Percentiles rank a stretch among this genome's conserved stretches.
Evolutionary conservation across 2,113 vertebrate species (phyloP).

Genomic region (Strix uralensis): DNA sequence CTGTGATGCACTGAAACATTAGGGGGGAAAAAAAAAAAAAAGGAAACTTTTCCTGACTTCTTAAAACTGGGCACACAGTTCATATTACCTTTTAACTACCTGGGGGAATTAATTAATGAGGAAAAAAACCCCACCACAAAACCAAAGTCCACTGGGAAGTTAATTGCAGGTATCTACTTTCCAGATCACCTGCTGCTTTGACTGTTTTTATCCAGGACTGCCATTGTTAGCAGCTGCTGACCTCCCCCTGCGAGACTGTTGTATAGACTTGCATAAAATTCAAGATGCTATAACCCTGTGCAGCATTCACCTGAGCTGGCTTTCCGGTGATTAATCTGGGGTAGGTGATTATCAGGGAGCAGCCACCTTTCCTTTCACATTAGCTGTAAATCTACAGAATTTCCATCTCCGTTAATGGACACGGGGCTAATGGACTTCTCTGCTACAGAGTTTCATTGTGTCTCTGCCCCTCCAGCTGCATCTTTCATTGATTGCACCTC

Average conservation of each 20-base stretch:
- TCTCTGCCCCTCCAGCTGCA: not conserved
- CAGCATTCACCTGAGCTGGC: not conserved
- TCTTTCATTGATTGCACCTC: not conserved
- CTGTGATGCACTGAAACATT: not conserved
- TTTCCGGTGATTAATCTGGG: not conserved
- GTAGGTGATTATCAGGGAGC: not conserved
- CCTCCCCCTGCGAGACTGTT: not conserved
- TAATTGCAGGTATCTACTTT: slow-evolving; percentile 11
- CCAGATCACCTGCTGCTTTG: not conserved
- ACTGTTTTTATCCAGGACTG: not conserved
- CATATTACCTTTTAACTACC: not conserved
- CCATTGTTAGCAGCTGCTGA: not conserved
- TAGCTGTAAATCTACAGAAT: not conserved
- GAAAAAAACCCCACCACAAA: not conserved
- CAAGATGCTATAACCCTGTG: not conserved
- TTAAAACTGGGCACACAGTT: not conserved
- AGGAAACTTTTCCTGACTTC: not conserved
- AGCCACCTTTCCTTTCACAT: not conserved
- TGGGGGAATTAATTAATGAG: slow-evolving; percentile 25
- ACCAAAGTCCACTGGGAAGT: not conserved
- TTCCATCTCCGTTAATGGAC: not conserved
- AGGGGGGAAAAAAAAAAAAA: not conserved
- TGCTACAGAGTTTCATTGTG: not conserved
- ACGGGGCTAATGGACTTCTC: accelerated
- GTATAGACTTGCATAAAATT: not conserved